Base-by-base conservation (phyloP, 2,113 vertebrate species). In the Diadophis punctatus region DNA sequence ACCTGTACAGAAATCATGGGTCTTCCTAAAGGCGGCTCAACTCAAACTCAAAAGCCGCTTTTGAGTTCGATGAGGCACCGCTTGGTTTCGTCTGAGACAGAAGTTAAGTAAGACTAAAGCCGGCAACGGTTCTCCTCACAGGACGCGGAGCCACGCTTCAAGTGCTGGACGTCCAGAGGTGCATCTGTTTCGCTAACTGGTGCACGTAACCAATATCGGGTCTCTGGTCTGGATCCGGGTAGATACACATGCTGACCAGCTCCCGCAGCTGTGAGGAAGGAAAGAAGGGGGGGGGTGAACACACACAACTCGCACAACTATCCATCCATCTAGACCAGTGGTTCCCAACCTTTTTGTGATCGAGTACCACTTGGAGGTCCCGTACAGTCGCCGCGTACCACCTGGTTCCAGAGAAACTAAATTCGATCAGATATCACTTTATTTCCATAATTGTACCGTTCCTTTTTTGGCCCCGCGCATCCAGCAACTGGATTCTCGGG, bases 181-280 rank as follows among this genome's bases (percentile, higher is more conserved):
- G 98, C 98, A 99, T 98, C 95, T 99, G 98, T 93, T 97, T 98
- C 48, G 98, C 98, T 16, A 98, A 95, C 95, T 98, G 98, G 97
- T 98, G 98, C 96, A 99, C 98, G 4, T 98, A 98, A 0, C 96
- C 95, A 48, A 98, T 97, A 96, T 99, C 98, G 0, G 98, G 98
- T 84, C 98, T 96, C 2, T 98, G 98, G 20, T 97, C 97, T 0
- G 98, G 98, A 43, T 98, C 98, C 0, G 98, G 98, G 95, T 98
- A 98, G 89, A 99, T 99, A 95, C 98, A 99, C 98, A 98, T 98
- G 94, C 98, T 97, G 93, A 99, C 98, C 97, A 99, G 96, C 93
- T 98, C 98, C 92, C 98, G 97, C 88, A 99, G 92, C 98, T 99
- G 97, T 16, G 94, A 95, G 56, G 93, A 90, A 93, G 0, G 22